Conservation (phyloP, 2,797 vertebrate genomes). For the Nannoperca australis region DNA sequence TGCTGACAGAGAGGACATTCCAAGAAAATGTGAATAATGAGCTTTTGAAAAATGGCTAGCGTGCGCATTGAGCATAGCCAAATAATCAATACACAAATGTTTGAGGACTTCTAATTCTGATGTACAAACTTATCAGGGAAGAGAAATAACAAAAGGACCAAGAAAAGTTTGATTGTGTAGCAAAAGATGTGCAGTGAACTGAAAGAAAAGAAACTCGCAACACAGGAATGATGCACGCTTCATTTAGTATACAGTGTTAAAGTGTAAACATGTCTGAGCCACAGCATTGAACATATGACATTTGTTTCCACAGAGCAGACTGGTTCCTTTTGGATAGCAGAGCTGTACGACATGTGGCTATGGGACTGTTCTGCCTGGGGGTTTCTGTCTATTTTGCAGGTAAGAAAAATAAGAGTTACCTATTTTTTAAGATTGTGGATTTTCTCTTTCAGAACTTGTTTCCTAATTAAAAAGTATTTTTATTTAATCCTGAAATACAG, state of each 20-base stretch:
- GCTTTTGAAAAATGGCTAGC: neutral
- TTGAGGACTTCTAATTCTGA: neutral
- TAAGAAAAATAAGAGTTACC: slow-evolving; percentile 62
- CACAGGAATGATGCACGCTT: neutral
- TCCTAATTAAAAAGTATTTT: neutral
- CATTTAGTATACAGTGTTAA: slow-evolving; percentile 1
- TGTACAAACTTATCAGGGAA: neutral
- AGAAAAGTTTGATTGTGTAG: neutral
- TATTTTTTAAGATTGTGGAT: neutral
- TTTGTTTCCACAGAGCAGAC: slow-evolving; percentile 86
- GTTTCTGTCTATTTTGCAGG: slow-evolving; percentile 92
- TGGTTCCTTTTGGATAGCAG: slow-evolving; percentile 93
- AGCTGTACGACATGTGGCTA: slow-evolving; percentile 86
- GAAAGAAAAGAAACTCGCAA: neutral
- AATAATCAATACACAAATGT: slow-evolving; percentile 22
- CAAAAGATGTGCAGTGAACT: neutral
- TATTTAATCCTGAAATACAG: slow-evolving; percentile 6
- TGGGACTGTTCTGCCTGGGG: slow-evolving; percentile 93
- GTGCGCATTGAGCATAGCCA: neutral
- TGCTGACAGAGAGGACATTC: slow-evolving; percentile 54
- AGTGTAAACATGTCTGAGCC: neutral
- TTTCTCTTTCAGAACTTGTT: neutral
- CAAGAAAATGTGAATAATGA: slow-evolving; percentile 56
- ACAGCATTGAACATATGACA: slow-evolving; percentile 6
- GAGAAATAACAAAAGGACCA: neutral